Percentiles rank a stretch among this genome's conserved stretches.
These are phyloP conservation scores for cat (Felis catus) DNA, from an alignment of 2,113 vertebrate genomes.

Conservation along the genomic window DNA sequence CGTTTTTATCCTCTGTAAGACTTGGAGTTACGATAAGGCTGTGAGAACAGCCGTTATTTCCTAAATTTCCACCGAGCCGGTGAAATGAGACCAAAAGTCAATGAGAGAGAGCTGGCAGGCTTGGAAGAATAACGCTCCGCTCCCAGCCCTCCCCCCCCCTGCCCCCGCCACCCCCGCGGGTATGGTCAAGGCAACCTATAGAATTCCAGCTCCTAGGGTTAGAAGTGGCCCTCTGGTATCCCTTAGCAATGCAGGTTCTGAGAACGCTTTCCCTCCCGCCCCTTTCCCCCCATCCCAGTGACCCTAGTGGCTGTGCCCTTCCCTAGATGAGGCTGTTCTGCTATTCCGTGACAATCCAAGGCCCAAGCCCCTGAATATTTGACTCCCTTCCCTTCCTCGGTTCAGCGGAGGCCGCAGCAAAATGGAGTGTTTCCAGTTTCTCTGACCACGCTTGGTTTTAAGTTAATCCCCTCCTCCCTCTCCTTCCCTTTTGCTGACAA, in stretches of 20 bases:
- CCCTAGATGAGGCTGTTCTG: not conserved
- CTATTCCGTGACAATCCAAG: not conserved
- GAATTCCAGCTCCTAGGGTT: not conserved
- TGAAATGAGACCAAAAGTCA: not conserved
- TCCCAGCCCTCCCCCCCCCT: not conserved
- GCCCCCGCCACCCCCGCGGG: not conserved
- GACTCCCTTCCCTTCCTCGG: not conserved
- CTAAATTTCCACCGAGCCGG: not conserved
- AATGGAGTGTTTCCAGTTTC: constrained; percentile 41
- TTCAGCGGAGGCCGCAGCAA: constrained; percentile 40
- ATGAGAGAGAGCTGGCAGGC: not conserved
- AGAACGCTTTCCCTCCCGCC: not conserved
- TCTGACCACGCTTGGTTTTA: constrained; percentile 52
- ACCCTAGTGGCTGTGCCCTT: accelerated
- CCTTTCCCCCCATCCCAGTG: too few relatives aligned
- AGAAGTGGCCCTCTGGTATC: not conserved
- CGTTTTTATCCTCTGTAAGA: not conserved
- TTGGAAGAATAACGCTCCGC: not conserved
- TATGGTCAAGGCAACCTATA: not conserved
- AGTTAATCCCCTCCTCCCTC: not conserved
- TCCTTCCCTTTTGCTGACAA: constrained; percentile 70
- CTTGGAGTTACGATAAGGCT: not conserved
- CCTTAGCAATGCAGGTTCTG: not conserved
- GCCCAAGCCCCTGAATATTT: not conserved
- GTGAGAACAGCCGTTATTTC: not conserved